These are phyloP conservation scores for Medauroidea extradentata DNA, from an alignment of 1,140 invertebrate species.

Conservation along the genomic window DNA sequence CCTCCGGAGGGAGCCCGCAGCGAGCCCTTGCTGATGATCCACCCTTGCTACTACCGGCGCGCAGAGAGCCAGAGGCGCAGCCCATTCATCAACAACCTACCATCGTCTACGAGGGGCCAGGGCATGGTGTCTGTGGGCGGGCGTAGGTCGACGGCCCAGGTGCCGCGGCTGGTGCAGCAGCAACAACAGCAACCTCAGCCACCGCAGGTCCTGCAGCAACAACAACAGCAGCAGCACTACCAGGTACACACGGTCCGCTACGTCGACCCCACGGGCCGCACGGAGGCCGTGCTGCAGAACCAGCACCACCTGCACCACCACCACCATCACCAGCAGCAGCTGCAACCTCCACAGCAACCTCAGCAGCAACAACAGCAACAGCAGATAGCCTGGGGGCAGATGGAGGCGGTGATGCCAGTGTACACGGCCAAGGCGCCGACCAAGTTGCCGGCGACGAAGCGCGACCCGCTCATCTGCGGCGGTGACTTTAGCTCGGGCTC, in stretches of 20 bases:
- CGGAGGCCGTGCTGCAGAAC: background rate
- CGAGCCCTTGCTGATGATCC: constrained; percentile 76
- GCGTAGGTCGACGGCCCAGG: background rate
- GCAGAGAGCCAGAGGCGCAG: constrained; percentile 70
- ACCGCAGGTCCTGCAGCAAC: background rate
- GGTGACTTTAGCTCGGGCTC: constrained; percentile 19
- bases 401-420: background rate
- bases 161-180: background rate
- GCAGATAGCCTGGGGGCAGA: background rate
- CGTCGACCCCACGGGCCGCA: background rate
- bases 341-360: constrained; percentile 10
- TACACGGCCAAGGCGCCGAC: constrained; percentile 1
- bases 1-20: constrained; percentile 68
- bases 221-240: background rate
- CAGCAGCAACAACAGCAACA: constrained; percentile 3
- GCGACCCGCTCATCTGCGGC: constrained; percentile 18
- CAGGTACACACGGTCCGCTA: background rate
- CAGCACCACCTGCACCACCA: background rate
- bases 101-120: constrained; percentile 21
- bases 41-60: constrained; percentile 77
- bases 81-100: constrained; percentile 68
- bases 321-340: constrained; percentile 7
- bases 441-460: background rate
- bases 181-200: background rate
- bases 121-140: too few species aligned